phyloP scores from a whole-genome alignment of 1,140 invertebrate genomes.

The Plodia interpunctella region DNA sequence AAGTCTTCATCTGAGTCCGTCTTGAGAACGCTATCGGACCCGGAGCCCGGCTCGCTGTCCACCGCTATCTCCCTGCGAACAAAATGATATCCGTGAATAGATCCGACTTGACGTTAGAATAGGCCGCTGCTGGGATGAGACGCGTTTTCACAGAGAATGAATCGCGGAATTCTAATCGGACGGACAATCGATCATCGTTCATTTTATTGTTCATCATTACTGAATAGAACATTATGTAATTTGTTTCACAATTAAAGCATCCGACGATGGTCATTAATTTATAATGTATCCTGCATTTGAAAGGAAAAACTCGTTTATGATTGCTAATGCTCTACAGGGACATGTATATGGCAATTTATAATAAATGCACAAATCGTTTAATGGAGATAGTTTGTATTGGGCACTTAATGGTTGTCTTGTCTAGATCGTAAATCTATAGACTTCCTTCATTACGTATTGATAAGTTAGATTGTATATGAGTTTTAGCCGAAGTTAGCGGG shows the following conservation, averaged over 20 bases:
- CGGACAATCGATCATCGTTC: conserved; percentile 1
- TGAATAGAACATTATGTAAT: background rate
- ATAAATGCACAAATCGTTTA: too few species aligned
- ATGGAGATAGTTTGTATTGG: too few species aligned
- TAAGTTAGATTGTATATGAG: background rate
- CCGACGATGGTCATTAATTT: too few species aligned
- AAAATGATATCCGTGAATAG: conserved; percentile 25
- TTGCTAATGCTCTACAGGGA: too few species aligned
- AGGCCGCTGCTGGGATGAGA: background rate
- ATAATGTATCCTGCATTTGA: too few species aligned
- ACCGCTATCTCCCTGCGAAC: conserved; percentile 48
- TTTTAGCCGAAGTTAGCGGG: background rate
- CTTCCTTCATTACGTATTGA: too few species aligned
- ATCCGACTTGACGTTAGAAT: conserved; percentile 1
- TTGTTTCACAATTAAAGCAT: too few species aligned
- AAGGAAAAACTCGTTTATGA: too few species aligned
- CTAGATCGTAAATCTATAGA: too few species aligned
- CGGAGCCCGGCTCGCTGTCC: conserved; percentile 61
- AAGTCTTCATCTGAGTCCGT: conserved; percentile 71
- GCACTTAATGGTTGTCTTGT: too few species aligned
- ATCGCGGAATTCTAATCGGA: background rate
- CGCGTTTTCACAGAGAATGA: conserved; percentile 5
- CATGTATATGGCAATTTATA: too few species aligned
- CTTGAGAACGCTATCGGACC: conserved; percentile 62
- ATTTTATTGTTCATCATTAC: conserved; percentile 5